Evolutionary conservation across 2,113 vertebrate genomes (phyloP), one percentile per base, ranked within the genome.

Genomic region (Tricholaema leucomelas): DNA sequence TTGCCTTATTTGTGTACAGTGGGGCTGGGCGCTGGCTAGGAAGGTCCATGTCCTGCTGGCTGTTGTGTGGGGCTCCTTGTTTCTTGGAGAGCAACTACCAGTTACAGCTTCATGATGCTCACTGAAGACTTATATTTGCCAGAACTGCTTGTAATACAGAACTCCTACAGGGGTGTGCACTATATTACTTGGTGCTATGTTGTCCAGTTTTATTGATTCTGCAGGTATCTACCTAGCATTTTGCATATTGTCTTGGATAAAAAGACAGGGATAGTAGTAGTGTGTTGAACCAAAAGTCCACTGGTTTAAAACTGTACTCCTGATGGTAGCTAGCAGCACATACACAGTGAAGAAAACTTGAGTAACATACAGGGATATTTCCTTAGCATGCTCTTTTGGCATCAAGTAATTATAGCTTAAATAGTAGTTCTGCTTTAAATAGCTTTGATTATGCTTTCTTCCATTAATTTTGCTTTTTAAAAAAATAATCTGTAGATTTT

Each of bases 81-180:
- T 10, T 27, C 8, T 61, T 2, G 3, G n/a, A 12, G 25, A 81
- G 4, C 9, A 81, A 12, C 31, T 76, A 5, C 4, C 8, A 12
- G 14, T 61, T 4, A 4, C 5, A 31, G 30, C 16, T 82, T 13
- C 21, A n/a, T 42, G 2, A 3, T 36, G 3, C 6, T 55, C 5
- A 10, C 12, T 3, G 3, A 2, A 2, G 17, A 11, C 18, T 48
- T 0, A 0, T 8, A 21, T 31, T 80, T 91, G 14, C 15, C 1
- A 9, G 23, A 72, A n/a, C 36, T 67, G 36, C 8, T 12, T 64
- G 46, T 5, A 19, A 7, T 16, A 8, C 4, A 9, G 35, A 78
- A 2, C 15, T 46, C 10, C 56, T 64, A 42, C 1, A 2, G 27
- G 17, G 10, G 27, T 82, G 9, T 74, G 35, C 1, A 0, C 11